Base-by-base conservation (phyloP, 2,888 invertebrate genomes). In the Ennomos erosarius region DNA sequence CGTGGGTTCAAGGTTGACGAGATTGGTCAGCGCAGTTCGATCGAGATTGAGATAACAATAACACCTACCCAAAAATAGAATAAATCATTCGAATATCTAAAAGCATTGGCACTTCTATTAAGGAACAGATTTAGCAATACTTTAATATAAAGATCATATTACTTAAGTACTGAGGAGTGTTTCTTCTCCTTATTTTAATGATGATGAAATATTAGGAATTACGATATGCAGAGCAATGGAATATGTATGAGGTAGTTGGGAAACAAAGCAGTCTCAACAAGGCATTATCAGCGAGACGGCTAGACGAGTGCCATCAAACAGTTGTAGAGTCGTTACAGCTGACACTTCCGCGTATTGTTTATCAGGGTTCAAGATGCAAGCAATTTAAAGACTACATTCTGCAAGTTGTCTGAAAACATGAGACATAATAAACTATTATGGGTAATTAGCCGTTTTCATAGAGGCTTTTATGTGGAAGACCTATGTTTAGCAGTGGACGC, bases 1-100 rank as follows among this genome's bases (percentile, higher is more conserved):
- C 75, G 79, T 83, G 74, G 80, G 85, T 89, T 90, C 88, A 90
- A 90, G 90, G 90, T 75, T 84, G 74, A 74, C 82, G 60, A 77
- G 78, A 81, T 81, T 81, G 75, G 76, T 59, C 65, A 64, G 62
- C 65, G 61, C 64, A 73, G 69, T 82, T 79, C 74, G 74, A 73
- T 55, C 35, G 11, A 59, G 64, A 64, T 65, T 64, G 64, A 67
- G 68, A 59, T 55, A 69, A 74, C 26, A 26, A 26, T 26, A 26
- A 26, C 26, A 26, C 26, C 26, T 74, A 73, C 42, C 54, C 75
- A 66, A 69, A 74, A 77, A 73, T 70, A 75, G 58, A 71, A 33
- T 34, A 45, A 43, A 47, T 37, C 8, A 52, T 9, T 34, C 16
- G 11, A 49, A 9, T 16, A n/a, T 16, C 39, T 51, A 51, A 56